Conservation (phyloP, 2,888 invertebrate species). For the Cosmorhoe ocellata region DNA sequence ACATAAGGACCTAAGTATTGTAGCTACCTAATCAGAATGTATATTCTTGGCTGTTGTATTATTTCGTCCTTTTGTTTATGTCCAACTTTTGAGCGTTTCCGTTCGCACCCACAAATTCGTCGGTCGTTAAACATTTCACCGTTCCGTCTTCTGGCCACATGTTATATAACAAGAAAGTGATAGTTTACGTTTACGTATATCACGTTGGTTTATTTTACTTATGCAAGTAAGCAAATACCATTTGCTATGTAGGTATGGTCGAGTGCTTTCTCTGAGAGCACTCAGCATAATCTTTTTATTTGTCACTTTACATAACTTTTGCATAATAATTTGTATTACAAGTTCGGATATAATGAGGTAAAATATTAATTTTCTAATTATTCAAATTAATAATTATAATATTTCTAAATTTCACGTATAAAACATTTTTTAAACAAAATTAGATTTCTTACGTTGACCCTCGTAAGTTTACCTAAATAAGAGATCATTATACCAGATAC, state of each 20-base stretch:
- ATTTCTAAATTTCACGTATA: too few relatives aligned
- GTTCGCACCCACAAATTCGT: conserved; percentile 23
- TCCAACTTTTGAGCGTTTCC: conserved; percentile 11
- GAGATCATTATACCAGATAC: too few relatives aligned
- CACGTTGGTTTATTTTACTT: conserved; percentile 49
- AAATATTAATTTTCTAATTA: too few relatives aligned
- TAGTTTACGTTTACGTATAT: conserved; percentile 46
- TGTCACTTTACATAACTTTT: conserved; percentile 7
- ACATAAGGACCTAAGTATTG: too few relatives aligned
- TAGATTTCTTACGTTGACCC: too few relatives aligned
- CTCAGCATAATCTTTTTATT: conserved; percentile 5
- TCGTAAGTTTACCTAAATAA: too few relatives aligned
- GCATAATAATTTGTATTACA: background rate
- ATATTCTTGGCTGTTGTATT: background rate
- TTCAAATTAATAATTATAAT: too few relatives aligned
- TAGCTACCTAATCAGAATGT: too few relatives aligned
- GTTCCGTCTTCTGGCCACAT: conserved; percentile 35
- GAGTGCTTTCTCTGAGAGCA: conserved; percentile 51
- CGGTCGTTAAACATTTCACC: conserved; percentile 31
- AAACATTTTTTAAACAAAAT: too few relatives aligned
- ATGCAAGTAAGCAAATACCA: conserved; percentile 54
- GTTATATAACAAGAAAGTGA: conserved; percentile 65
- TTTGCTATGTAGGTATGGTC: conserved; percentile 36
- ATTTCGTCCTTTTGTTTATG: background rate
- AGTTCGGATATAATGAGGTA: background rate